These are phyloP conservation scores for Australoheros facetus DNA, from an alignment of 2,797 vertebrate genomes.

Conservation along the genomic window DNA sequence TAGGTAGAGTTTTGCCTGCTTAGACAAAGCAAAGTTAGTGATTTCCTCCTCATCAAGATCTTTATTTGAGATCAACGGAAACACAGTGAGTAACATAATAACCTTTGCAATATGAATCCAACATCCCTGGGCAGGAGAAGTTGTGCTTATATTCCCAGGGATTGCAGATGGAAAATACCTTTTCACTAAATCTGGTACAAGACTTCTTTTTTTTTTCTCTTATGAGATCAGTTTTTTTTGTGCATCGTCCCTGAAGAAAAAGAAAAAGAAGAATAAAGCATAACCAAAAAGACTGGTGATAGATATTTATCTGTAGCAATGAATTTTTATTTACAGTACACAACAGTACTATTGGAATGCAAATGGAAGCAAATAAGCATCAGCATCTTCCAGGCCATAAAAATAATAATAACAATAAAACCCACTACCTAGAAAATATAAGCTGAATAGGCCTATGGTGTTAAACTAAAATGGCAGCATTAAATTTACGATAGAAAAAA, in stretches of 20 bases:
- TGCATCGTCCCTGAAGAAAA: neutral
- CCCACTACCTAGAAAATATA: rapidly evolving
- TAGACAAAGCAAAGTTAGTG: neutral
- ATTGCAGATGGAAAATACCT: neutral
- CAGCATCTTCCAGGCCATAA: neutral
- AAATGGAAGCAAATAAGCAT: too few relatives aligned
- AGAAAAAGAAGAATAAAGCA: neutral
- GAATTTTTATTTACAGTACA: neutral
- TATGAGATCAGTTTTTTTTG: neutral
- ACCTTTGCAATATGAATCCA: neutral
- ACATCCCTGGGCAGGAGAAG: neutral
- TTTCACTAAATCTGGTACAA: neutral
- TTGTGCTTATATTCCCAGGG: neutral
- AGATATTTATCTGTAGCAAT: neutral
- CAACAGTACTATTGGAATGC: neutral
- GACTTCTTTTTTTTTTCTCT: too few relatives aligned
- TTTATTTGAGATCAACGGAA: neutral
- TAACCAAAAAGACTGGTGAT: neutral
- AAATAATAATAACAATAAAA: neutral
- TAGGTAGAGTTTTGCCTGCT: neutral
- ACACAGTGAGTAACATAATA: neutral
- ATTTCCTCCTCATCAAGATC: neutral
- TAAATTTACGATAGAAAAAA: neutral
- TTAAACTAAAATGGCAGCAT: neutral
- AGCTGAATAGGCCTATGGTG: neutral